phyloP scores from a whole-genome alignment of 2,888 invertebrate genomes.

The Meliscaeva auricollis region DNA sequence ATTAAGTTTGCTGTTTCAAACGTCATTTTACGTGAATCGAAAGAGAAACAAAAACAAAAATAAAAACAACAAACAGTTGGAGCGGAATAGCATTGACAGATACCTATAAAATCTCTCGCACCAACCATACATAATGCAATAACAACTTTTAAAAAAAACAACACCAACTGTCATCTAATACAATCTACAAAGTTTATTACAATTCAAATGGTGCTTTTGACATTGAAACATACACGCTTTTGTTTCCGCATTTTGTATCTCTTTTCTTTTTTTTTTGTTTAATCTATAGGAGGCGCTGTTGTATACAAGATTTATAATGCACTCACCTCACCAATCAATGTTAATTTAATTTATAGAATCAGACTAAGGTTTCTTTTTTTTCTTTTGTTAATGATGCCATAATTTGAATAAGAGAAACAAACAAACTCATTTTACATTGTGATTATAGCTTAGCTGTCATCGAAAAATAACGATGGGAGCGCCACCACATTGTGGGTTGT shows the following conservation, averaged over 20 bases:
- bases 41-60: not conserved
- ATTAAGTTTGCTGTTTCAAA: constrained; percentile 13
- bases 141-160: not conserved
- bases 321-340: not conserved
- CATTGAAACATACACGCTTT: constrained; percentile 58
- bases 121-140: not conserved
- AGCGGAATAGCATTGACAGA: constrained; percentile 27
- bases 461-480: not conserved
- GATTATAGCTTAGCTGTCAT: constrained; percentile 15
- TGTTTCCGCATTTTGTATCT: constrained; percentile 26
- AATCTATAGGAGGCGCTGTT: constrained; percentile 8
- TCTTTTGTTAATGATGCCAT: not conserved
- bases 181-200: constrained; percentile 46
- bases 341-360: not conserved
- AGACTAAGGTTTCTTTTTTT: not conserved
- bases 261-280: not conserved
- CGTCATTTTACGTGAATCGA: not conserved
- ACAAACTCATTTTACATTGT: constrained; percentile 12
- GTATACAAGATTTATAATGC: not conserved
- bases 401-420: constrained; percentile 16
- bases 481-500: no score
- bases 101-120: constrained; percentile 16
- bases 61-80: not conserved
- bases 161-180: constrained; percentile 41
- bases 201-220: constrained; percentile 51